Evolutionary conservation across 2,797 vertebrate genomes (phyloP).

Genomic region (Miichthys miiuy): DNA sequence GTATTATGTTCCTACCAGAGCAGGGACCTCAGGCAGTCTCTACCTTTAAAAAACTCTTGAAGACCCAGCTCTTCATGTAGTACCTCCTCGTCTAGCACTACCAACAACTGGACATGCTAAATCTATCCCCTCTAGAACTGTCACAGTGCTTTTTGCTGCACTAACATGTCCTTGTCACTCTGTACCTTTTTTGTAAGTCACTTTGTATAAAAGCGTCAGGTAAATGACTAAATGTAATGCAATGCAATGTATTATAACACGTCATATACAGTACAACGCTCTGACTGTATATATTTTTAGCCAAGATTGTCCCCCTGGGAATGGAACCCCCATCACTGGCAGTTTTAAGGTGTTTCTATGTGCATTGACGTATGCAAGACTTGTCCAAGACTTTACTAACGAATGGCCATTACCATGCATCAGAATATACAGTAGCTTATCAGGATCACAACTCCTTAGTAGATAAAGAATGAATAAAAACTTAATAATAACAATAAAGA

Average conservation of each 20-base stretch:
- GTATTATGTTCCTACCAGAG: not conserved
- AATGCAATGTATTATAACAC: not conserved
- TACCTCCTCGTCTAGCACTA: no score
- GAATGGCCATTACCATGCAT: slow-evolving; percentile 17
- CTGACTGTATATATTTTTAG: not conserved
- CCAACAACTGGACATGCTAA: no score
- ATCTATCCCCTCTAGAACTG: no score
- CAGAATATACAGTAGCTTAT: slow-evolving; percentile 39
- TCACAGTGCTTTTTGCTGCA: no score
- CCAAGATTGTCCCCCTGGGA: not conserved
- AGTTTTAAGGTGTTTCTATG: not conserved
- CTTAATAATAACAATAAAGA: slow-evolving; percentile 50
- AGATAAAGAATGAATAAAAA: slow-evolving; percentile 62
- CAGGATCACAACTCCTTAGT: slow-evolving; percentile 41
- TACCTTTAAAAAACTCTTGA: no score
- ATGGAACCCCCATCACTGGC: slow-evolving; percentile 1
- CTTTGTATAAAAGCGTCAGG: no score
- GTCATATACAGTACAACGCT: slow-evolving; percentile 1
- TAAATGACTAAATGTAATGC: no score
- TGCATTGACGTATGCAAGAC: not conserved
- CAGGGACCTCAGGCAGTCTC: no score
- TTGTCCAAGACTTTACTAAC: not conserved
- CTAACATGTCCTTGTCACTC: no score
- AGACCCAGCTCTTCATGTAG: no score
- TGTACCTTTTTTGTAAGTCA: no score